Base-by-base conservation (phyloP, 2,888 invertebrate genomes). In the Latrodectus hesperus region DNA sequence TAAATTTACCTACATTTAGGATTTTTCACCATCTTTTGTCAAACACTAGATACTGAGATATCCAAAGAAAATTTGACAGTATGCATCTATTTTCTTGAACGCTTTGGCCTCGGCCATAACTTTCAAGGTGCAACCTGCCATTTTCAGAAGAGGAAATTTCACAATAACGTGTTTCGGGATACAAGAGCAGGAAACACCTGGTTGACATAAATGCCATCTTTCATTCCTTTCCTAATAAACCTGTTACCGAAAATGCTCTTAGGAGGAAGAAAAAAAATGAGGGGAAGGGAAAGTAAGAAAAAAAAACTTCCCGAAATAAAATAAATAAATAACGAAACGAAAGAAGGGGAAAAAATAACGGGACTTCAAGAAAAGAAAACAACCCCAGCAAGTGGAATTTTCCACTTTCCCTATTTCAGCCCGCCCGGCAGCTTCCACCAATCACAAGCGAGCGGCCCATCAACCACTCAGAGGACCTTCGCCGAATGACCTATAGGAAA, bases 401-500 rank as follows among this genome's bases (percentile, higher is more conserved):
- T 84, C 78, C 84, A 67, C 78, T 84, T 78, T 78, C 84, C 84
- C 83, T 77, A 83, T 83, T 83, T 83, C 83, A 83, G 14, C 83
- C 83, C 84, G 71, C 84, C 78, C 84, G 77, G 77, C 67, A 51
- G 22, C 64, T 71, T 26, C 77, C 77, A 87, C 86, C 86, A 87
- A 87, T 87, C 86, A 82, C 81, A 67, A 68, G 55, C 67, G 86
- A 65, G 76, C 81, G 81, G 81, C 81, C 55, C 86, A 87, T 87
- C 81, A 76, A 87, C 86, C 86, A 87, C 72, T 87, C 86, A 87
- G 72, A 77, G 53, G 86, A 73, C 86, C 86, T 72, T 77, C 77
- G 76, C 81, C 73, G 77, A 81, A 87, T 87, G 86, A 87, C 86
- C 86, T 87, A 87, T 87, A 81, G 72, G 81, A 81, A 81, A 73